Percentiles rank a stretch among this genome's conserved stretches.
Evolutionary conservation across 2,113 vertebrate species (phyloP).

Genomic region (Otus sunia): DNA sequence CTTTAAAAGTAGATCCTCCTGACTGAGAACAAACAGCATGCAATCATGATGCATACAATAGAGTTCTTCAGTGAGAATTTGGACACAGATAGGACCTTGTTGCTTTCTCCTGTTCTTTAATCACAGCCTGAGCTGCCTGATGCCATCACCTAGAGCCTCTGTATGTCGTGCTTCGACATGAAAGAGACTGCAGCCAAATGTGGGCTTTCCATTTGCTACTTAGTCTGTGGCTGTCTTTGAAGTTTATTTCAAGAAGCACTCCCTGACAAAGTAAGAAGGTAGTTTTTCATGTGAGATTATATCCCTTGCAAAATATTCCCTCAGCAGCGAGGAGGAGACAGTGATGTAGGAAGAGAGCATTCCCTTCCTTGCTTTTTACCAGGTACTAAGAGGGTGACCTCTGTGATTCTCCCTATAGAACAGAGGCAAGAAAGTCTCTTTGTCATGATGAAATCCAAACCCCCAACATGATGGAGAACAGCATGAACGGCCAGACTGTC

Average conservation of each 20-base stretch:
- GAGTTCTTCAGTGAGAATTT: slow-evolving; percentile 4
- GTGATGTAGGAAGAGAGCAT: slow-evolving; percentile 38
- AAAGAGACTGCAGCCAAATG: slow-evolving; percentile 49
- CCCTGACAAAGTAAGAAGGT: slow-evolving; percentile 12
- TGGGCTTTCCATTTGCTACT: slow-evolving; percentile 40
- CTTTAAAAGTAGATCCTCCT: slow-evolving; percentile 36
- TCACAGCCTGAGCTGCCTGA: slow-evolving; percentile 28
- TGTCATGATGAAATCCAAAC: slow-evolving; percentile 46
- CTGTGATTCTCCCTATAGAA: slow-evolving; percentile 36
- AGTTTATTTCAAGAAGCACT: slow-evolving; percentile 46
- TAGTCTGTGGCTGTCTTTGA: slow-evolving; percentile 38
- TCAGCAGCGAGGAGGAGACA: neutral
- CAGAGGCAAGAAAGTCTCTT: slow-evolving; percentile 44
- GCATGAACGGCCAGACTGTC: neutral
- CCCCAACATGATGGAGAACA: slow-evolving; percentile 16
- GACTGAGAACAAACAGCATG: slow-evolving; percentile 2
- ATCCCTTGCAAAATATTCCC: slow-evolving; percentile 44
- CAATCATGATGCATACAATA: neutral
- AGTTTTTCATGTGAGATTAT: slow-evolving; percentile 41
- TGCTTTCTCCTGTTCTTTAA: slow-evolving; percentile 40
- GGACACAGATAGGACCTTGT: slow-evolving; percentile 27
- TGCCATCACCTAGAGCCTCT: slow-evolving; percentile 24
- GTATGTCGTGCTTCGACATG: slow-evolving; percentile 24
- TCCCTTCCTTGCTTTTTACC: slow-evolving; percentile 45
- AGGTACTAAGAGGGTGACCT: slow-evolving; percentile 10